phyloP scores from a whole-genome alignment of 2,113 vertebrate species.

The Tenrec ecaudatus region DNA sequence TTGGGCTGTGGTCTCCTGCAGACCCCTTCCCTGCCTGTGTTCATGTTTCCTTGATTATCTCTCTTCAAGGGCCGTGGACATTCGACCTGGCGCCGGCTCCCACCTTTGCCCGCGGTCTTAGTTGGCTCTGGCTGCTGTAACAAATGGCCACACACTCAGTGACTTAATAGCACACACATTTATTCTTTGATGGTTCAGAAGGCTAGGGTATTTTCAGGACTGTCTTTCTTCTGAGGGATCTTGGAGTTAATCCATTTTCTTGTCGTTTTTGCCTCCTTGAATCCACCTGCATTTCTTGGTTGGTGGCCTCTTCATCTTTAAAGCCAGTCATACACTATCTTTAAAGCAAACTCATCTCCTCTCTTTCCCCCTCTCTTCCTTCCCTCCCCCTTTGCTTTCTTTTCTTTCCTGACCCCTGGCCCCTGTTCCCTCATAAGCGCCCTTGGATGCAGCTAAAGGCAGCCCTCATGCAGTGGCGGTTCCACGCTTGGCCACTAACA shows the following conservation, averaged over 20 bases:
- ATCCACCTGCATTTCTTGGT: neutral
- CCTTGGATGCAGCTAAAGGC: neutral
- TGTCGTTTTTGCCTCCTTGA: neutral
- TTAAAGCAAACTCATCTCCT: neutral
- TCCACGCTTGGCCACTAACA: neutral
- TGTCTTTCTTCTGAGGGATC: neutral
- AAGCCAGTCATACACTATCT: neutral
- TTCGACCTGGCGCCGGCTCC: neutral
- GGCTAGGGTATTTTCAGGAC: neutral
- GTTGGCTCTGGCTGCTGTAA: neutral
- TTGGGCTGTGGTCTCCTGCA: neutral
- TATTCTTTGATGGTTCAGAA: neutral
- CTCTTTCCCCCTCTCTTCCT: too few relatives aligned
- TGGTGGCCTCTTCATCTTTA: neutral
- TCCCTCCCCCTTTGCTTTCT: too few relatives aligned
- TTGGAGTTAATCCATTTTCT: neutral
- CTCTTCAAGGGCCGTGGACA: neutral
- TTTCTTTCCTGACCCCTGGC: neutral
- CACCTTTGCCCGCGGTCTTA: too few relatives aligned
- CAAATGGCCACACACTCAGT: neutral
- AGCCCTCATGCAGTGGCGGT: neutral
- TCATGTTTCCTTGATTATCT: accelerated
- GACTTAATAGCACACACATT: neutral
- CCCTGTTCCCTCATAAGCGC: neutral
- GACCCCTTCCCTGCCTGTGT: accelerated